Evolutionary conservation across 1,140 invertebrate species (phyloP), one percentile per base, ranked within the genome.

Genomic region (Globodera rostochiensis): DNA sequence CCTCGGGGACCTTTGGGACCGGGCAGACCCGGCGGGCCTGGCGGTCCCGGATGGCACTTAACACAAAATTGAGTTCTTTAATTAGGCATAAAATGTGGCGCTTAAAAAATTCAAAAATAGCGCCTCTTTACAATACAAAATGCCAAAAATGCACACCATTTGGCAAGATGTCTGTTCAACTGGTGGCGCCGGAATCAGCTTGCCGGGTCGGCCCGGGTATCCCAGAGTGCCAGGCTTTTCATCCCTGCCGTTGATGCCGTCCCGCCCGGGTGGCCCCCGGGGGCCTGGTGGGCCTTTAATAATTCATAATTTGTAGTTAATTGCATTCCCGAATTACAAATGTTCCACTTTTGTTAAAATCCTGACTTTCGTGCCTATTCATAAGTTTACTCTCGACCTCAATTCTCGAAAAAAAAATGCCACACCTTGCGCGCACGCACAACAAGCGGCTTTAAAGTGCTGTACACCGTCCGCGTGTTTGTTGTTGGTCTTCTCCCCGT

Each of bases 101-200:
- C 36, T 36, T 36, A 36, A 21, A 6, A 69, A 69, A 21, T 8
- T 13, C n/a, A 45, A 15, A 45, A 69, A 15, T 8, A 5, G 6
- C 7, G 67, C n/a, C 36, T 21, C 60, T 15, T 66, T 66, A 2
- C 60, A 21, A 66, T 2, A 21, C 21, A 13, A 13, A 66, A 13
- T 66, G 13, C 60, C 13, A 21, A 13, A 13, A 13, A 1, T 66
- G 13, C 13, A 15, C 25, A 86, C 83, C 81, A 88, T 87, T 71
- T 88, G 86, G 77, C 86, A 88, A 9, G 87, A 81, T 66, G 85
- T 87, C 11, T 74, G 76, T 25, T 81, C 87, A 25, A 83, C 50
- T 25, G 84, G 84, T 8, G 86, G 86, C 8, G 86, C 87, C 21
- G 86, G 86, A 0, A 87, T 77, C 69, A 88, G 87, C 66, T 85